Evolutionary conservation across 1,140 invertebrate species (phyloP), one percentile per base, ranked within the genome.

Genomic region (Saxidomus purpurata): DNA sequence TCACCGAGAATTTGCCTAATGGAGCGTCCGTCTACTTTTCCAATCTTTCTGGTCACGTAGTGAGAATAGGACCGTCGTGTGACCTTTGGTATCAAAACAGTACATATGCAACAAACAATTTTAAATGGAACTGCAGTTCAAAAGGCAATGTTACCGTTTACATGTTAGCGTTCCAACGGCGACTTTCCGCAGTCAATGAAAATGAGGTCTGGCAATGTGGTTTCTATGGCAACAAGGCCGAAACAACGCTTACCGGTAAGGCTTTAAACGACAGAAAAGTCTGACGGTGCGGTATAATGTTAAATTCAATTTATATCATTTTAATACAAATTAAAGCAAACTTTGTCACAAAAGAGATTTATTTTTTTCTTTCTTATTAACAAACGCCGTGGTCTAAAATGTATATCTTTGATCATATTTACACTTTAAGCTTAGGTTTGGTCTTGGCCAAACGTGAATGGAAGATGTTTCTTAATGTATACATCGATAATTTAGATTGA

Each of bases 191-290:
- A 1, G 17, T 4, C 1, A 9, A 40, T 25, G 9, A 15, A 22
- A 40, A 71, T 22, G 67, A 71, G 4, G 31, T 43, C 8, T 71
- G 34, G 34, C 4, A 71, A 40, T 71, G 67, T 71, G 67, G 67
- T 71, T 71, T 71, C 67, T 71, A 71, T 71, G 67, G 67, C 11
- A 71, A 71, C 38, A 71, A 71, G n/a, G 25, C 67, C 22, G 17
- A 0, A 43, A 71, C 38, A 43, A 43, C 38, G 6, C 3, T 71
- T 28, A 71, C 34, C 6, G 67, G 38, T 71, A 43, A 43, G 36
- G 34, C 28, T 55, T 55, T 4, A 55, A 22, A 8, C 17, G 17
- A 47, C 43, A 9, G 43, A 47, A 47, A 47, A 47, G 8, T 8
- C 17, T 47, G 8, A 47, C 17, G 8, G 8, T 47, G 17, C 8